A percentile compares a stretch with the other conserved stretches of the same genome.
Conservation (phyloP, 2,888 invertebrate genomes). For the Itoplectis maculator region DNA sequence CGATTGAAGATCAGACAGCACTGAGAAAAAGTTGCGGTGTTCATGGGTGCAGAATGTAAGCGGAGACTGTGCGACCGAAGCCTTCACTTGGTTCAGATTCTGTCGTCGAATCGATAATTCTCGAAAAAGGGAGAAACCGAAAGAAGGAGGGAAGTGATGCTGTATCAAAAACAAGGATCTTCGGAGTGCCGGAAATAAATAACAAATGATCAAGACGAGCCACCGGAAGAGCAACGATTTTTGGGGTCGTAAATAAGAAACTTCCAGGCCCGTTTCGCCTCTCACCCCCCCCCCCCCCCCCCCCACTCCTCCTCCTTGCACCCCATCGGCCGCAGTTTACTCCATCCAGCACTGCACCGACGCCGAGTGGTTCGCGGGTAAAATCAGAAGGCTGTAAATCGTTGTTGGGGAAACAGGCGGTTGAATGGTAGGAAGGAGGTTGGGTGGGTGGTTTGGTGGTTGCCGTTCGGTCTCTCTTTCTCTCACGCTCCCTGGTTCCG, state of each 20-base stretch:
- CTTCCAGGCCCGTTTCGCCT: constrained; percentile 51
- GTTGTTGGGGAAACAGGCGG: constrained; percentile 73
- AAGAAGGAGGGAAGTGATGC: constrained; percentile 6
- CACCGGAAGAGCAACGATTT: constrained; percentile 59
- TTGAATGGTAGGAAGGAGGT: constrained; percentile 65
- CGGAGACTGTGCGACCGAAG: neutral
- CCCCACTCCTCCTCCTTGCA: too few species aligned
- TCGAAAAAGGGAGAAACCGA: constrained; percentile 24
- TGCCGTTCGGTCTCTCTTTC: constrained; percentile 37
- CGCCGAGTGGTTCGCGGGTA: constrained; percentile 67
- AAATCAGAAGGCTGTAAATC: constrained; percentile 82
- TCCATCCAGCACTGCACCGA: constrained; percentile 36
- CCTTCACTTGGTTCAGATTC: neutral
- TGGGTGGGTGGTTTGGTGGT: constrained; percentile 49
- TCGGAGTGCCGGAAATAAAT: constrained; percentile 71
- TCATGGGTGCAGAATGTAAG: constrained; percentile 10
- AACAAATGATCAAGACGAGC: constrained; percentile 73
- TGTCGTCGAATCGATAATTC: constrained; percentile 23
- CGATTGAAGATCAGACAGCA: constrained; percentile 9
- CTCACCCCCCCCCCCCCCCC: neutral
- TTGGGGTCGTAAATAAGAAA: constrained; percentile 75
- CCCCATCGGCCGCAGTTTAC: constrained; percentile 19
- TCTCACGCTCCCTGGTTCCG: neutral
- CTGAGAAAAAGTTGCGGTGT: constrained; percentile 3
- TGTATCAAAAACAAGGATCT: constrained; percentile 55